phyloP scores from a whole-genome alignment of 2,888 invertebrate species.

The Odontocerum albicorne region DNA sequence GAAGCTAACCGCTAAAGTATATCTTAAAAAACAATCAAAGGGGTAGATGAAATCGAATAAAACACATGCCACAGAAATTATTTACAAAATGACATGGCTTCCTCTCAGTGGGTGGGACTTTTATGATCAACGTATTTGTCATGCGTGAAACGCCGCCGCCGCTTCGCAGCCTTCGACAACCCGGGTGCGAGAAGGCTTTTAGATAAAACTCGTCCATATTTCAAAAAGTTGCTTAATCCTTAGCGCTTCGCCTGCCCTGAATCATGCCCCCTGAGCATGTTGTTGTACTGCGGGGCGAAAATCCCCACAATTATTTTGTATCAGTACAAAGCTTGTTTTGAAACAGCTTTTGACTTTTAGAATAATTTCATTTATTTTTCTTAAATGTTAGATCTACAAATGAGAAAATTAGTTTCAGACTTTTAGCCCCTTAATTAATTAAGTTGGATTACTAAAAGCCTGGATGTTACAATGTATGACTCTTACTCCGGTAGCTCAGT shows the following conservation, averaged over 20 bases:
- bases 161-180: slow-evolving; percentile 16
- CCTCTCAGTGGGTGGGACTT: neutral
- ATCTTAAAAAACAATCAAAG: too few species aligned
- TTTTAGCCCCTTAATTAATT: too few species aligned
- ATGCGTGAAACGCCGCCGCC: slow-evolving; percentile 1
- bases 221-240: slow-evolving; percentile 18
- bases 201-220: slow-evolving; percentile 24
- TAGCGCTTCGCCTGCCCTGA: slow-evolving; percentile 12
- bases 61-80: too few species aligned
- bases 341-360: neutral
- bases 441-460: too few species aligned
- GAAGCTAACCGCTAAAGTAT: too few species aligned
- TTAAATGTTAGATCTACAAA: too few species aligned
- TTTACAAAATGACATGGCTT: neutral
- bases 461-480: too few species aligned
- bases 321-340: too few species aligned
- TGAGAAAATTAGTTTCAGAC: too few species aligned
- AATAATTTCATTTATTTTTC: slow-evolving; percentile 6
- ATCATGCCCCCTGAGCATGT: slow-evolving; percentile 14
- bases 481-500: too few species aligned
- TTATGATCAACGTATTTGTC: slow-evolving; percentile 12
- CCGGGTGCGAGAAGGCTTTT: slow-evolving; percentile 2
- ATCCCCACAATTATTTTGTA: slow-evolving; percentile 1
- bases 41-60: too few species aligned
- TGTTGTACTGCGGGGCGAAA: neutral